Evolutionary conservation across 2,113 vertebrate genomes (phyloP).

Genomic region (Otus sunia): DNA sequence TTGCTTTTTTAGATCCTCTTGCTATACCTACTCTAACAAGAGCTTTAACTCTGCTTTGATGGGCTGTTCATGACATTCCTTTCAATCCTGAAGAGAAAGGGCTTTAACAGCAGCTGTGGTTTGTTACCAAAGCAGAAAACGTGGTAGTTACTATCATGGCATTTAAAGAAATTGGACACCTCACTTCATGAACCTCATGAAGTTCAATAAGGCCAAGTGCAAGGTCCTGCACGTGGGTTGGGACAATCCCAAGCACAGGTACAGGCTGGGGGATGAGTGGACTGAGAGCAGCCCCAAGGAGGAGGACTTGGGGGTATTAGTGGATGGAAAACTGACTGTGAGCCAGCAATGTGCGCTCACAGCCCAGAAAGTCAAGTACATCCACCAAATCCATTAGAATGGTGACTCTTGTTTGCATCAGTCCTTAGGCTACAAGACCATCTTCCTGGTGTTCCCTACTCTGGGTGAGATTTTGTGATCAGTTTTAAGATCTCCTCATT

Average conservation of each 20-base stretch:
- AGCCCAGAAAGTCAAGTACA: too few species aligned
- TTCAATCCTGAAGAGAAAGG: not conserved
- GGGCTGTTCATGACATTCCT: not conserved
- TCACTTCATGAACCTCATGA: not conserved
- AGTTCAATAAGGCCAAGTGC: too few species aligned
- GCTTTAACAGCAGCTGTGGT: not conserved
- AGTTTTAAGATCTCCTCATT: not conserved
- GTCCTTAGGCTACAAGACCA: not conserved
- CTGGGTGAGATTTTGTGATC: not conserved
- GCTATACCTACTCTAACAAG: not conserved
- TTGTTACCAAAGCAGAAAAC: not conserved
- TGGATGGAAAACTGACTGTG: too few species aligned
- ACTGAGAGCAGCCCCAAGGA: too few species aligned
- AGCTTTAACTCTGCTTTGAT: not conserved
- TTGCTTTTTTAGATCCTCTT: not conserved
- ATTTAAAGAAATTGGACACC: not conserved
- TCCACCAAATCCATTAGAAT: not conserved
- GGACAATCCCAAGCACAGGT: too few species aligned
- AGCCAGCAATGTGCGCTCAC: too few species aligned
- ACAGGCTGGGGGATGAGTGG: too few species aligned
- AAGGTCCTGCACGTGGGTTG: too few species aligned
- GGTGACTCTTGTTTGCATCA: not conserved
- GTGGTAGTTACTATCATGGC: not conserved
- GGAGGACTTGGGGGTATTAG: too few species aligned
- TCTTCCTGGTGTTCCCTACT: not conserved